Evolutionary conservation across 2,797 vertebrate genomes (phyloP), one percentile per base, ranked within the genome.

Genomic region (Myoxocephalus aenaeus): DNA sequence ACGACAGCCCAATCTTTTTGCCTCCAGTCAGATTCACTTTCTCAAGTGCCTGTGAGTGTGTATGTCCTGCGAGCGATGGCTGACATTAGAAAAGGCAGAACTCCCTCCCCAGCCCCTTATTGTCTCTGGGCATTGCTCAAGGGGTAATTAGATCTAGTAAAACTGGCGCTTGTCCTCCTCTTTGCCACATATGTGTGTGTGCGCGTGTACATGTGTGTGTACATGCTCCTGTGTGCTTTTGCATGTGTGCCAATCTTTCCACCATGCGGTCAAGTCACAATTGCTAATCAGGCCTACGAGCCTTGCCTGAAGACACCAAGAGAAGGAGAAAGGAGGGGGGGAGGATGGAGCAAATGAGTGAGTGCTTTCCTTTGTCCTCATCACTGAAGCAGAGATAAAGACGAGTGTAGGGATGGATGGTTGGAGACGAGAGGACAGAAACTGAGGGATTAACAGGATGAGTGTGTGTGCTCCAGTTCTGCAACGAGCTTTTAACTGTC

Each of bases 291-390:
- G 85, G 89, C 90, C 92, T 86, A 70, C 63, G 11, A 90, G 90
- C 83, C 79, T 87, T 68, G 86, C 91, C 90, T 86, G 81, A 78
- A 86, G 92, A 90, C 85, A 83, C 81, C 63, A 80, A 75, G 90
- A 79, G 67, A 84, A 70, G 64, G 80, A 65, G 68, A 73, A 61
- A 63, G 72, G 40, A 7, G 40, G 13, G 40, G 71, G 61, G 46
- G 72, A 75, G 73, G 83, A 81, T 77, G 65, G 76, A 71, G 88
- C 56, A 86, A 87, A 87, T 84, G 87, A 91, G 90, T 88, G 89
- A 94, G 93, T 92, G 92, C 90, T 92, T 94, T 93, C 70, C 77
- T 93, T 93, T 93, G 92, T 94, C 90, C 90, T 92, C 90, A 90
- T 91, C 93, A 88, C 79, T 91, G 92, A 90, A 91, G 91, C 92